Evolutionary conservation across 2,113 vertebrate species (phyloP).

Genomic region (Crotalus tigris): DNA sequence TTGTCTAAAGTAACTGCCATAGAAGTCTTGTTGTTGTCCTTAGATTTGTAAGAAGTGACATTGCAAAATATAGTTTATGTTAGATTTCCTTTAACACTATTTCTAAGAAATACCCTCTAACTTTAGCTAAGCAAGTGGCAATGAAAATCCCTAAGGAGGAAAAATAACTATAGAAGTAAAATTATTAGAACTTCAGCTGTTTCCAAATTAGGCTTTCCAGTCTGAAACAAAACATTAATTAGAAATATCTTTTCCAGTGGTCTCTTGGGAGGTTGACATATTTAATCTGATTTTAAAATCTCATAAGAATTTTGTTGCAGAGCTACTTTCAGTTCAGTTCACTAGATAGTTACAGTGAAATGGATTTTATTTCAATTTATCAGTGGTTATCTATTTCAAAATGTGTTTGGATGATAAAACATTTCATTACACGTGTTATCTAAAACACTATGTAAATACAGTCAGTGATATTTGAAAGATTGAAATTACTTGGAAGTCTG

Average conservation of each 20-base stretch:
- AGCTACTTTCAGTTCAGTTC: slow-evolving; percentile 35
- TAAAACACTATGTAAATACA: slow-evolving; percentile 42
- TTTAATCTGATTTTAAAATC: slow-evolving; percentile 40
- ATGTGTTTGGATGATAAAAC: slow-evolving; percentile 37
- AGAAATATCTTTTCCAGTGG: slow-evolving; percentile 48
- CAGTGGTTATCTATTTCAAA: slow-evolving; percentile 40
- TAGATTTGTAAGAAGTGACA: slow-evolving; percentile 17
- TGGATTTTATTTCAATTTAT: slow-evolving; percentile 54
- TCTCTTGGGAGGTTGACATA: slow-evolving; percentile 33
- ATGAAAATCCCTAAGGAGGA: slow-evolving; percentile 19
- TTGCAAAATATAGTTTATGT: slow-evolving; percentile 25
- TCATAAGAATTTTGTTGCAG: slow-evolving; percentile 33
- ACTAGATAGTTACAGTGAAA: slow-evolving; percentile 34
- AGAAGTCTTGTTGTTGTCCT: not conserved
- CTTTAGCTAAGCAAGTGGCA: slow-evolving; percentile 34
- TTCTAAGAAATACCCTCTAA: slow-evolving; percentile 29
- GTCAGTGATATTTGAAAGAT: not conserved
- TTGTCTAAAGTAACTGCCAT: not conserved
- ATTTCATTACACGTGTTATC: slow-evolving; percentile 39
- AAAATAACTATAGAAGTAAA: slow-evolving; percentile 26
- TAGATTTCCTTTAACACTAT: not conserved
- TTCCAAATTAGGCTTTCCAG: slow-evolving; percentile 36
- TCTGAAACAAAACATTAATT: slow-evolving; percentile 48
- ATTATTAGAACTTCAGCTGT: slow-evolving; percentile 46
- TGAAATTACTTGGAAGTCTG: not conserved